Base-by-base conservation (phyloP, 2,888 invertebrate genomes). In the Thera obeliscata region DNA sequence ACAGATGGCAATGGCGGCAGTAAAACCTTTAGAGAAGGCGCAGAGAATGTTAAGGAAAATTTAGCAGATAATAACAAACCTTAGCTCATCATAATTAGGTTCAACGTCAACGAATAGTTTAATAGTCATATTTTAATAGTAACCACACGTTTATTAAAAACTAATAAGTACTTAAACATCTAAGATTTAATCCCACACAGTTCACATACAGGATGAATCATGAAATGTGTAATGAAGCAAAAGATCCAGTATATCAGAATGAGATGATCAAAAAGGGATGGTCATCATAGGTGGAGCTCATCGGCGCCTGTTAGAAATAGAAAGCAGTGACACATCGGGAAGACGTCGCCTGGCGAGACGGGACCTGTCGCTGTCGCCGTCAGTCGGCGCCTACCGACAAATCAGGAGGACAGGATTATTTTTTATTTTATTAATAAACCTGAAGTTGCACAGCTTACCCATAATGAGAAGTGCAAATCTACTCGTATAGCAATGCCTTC, bases 251-350 rank as follows among this genome's bases (percentile, higher is more conserved):
- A 72, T 76, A 76, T 78, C 59, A 67, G 71, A 70, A 71, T 72
- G 69, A 67, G 70, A 74, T 67, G 64, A 73, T 74, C 76, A 73
- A 69, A 71, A 76, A 75, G 78, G 76, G 76, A 80, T 81, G 79
- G 75, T 75, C 71, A 78, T 81, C 81, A 78, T 78, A 79, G 83
- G 79, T 79, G 75, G 77, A 78, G 80, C 78, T 81, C 81, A 82
- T 76, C 76, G 87, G 88, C 89, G 88, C 87, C 88, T 81, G 74
- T 81, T 87, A 74, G 81, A 89, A 89, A 90, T 91, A 91, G 91
- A 90, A 88, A 87, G 85, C 76, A 75, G 84, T 90, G 89, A 91
- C 91, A 89, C 89, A 90, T 83, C 74, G 74, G 72, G 77, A 79
- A 76, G 79, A 80, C 70, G 79, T 80, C 76, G 76, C 75, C 74